These are phyloP conservation scores for Melieria picta DNA, from an alignment of 2,888 invertebrate species.

Conservation along the genomic window DNA sequence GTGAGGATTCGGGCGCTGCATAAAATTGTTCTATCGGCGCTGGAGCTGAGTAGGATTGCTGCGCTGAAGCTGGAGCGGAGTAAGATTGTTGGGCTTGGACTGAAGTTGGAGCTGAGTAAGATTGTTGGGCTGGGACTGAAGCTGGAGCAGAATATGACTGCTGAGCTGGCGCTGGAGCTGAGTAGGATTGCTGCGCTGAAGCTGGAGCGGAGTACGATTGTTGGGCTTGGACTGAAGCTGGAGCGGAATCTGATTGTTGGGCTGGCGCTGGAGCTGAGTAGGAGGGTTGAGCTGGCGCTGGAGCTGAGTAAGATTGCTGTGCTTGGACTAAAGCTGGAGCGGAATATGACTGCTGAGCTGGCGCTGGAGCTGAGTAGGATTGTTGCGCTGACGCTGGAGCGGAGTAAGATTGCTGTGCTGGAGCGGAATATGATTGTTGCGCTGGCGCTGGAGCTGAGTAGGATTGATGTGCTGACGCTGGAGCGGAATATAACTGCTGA, in stretches of 20 bases:
- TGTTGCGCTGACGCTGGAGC: conserved; percentile 33
- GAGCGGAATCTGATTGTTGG: conserved; percentile 21
- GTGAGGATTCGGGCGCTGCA: conserved; percentile 20
- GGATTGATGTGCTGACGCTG: conserved; percentile 18
- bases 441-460: conserved; percentile 29
- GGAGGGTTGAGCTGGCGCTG: conserved; percentile 5
- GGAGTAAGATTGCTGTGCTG: conserved; percentile 31
- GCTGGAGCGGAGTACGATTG: conserved; percentile 25
- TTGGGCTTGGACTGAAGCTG: conserved; percentile 10
- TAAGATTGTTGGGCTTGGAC: conserved; percentile 9
- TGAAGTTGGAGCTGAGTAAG: conserved; percentile 20
- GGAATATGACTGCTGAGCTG: conserved; percentile 25
- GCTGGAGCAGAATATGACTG: neutral
- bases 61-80: conserved; percentile 17
- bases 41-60: too few species aligned
- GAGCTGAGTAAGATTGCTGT: conserved; percentile 33
- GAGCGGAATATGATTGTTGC: conserved; percentile 24
- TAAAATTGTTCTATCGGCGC: neutral
- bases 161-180: conserved; percentile 16
- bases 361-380: conserved; percentile 18
- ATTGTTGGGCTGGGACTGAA: conserved; percentile 14
- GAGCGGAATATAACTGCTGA: neutral
- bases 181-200: neutral
- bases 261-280: conserved; percentile 7
- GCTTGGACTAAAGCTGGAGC: conserved; percentile 21